Percentiles rank a stretch among this genome's conserved stretches.
Evolutionary conservation across 1,140 invertebrate genomes (phyloP).

Genomic region (Eupeodes corollae): DNA sequence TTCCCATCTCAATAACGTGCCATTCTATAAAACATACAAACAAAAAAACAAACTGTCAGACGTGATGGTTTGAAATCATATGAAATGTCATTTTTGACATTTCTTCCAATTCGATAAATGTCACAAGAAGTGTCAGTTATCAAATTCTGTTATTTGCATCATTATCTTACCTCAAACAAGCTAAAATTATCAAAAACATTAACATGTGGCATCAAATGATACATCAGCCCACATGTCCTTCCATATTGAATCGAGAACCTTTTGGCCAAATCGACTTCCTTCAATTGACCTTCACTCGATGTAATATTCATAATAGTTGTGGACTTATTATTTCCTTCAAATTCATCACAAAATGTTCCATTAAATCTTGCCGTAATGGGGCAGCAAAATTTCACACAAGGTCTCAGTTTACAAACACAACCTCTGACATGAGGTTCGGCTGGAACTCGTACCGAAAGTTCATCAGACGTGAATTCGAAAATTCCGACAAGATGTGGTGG

Average conservation of each 20-base stretch:
- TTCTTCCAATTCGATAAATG: too few species aligned
- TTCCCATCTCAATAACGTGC: slow-evolving; percentile 19
- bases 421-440: slow-evolving; percentile 21
- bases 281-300: slow-evolving; percentile 8
- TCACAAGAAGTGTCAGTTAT: too few species aligned
- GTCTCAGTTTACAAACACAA: slow-evolving; percentile 29
- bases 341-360: slow-evolving; percentile 4
- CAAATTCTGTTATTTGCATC: too few species aligned
- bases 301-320: slow-evolving; percentile 21
- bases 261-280: slow-evolving; percentile 17
- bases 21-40: slow-evolving; percentile 14
- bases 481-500: slow-evolving; percentile 20
- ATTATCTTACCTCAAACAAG: slow-evolving; percentile 14
- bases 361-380: slow-evolving; percentile 20
- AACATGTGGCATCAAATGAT: slow-evolving; percentile 17
- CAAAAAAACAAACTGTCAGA: background rate
- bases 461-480: slow-evolving; percentile 25
- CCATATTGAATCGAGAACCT: slow-evolving; percentile 30
- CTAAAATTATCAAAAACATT: slow-evolving; percentile 17
- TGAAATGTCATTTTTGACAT: too few species aligned
- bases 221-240: slow-evolving; percentile 26
- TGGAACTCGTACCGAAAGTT: slow-evolving; percentile 17
- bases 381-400: slow-evolving; percentile 31
- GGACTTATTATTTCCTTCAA: slow-evolving; percentile 14
- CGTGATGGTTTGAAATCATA: too few species aligned